phyloP scores from a whole-genome alignment of 2,113 vertebrate species.

The Saguinus midas region DNA sequence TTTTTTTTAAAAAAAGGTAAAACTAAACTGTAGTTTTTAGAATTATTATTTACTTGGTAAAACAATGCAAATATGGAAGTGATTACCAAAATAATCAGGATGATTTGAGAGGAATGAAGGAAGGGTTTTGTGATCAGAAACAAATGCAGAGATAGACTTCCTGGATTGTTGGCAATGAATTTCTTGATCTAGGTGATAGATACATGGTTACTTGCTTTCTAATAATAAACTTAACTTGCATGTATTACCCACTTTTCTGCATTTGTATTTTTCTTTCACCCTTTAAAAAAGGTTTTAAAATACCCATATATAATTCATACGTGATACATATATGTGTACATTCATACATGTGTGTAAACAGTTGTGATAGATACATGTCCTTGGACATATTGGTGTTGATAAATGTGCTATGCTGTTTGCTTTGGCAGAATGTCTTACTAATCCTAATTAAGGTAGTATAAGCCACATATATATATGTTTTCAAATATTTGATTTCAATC shows the following conservation, averaged over 20 bases:
- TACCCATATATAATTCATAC: neutral
- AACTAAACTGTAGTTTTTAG: neutral
- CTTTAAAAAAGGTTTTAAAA: neutral
- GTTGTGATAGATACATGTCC: neutral
- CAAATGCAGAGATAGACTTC: neutral
- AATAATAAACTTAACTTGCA: neutral
- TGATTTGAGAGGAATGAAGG: neutral
- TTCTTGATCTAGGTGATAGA: neutral
- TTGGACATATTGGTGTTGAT: neutral
- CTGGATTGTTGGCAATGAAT: neutral
- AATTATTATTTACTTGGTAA: conserved; percentile 3
- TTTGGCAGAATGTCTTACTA: neutral
- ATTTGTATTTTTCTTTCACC: neutral
- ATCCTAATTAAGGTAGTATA: conserved; percentile 5
- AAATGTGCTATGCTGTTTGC: neutral
- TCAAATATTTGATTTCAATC: neutral
- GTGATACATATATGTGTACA: neutral
- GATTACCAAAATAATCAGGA: neutral
- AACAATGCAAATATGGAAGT: neutral
- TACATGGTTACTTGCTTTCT: neutral
- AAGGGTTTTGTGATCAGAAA: neutral
- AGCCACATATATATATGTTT: neutral
- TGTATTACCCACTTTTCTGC: neutral
- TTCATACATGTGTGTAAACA: neutral
- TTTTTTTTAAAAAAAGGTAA: neutral